Evolutionary conservation across 2,797 vertebrate genomes (phyloP).

Genomic region (Notamacropus eugenii): DNA sequence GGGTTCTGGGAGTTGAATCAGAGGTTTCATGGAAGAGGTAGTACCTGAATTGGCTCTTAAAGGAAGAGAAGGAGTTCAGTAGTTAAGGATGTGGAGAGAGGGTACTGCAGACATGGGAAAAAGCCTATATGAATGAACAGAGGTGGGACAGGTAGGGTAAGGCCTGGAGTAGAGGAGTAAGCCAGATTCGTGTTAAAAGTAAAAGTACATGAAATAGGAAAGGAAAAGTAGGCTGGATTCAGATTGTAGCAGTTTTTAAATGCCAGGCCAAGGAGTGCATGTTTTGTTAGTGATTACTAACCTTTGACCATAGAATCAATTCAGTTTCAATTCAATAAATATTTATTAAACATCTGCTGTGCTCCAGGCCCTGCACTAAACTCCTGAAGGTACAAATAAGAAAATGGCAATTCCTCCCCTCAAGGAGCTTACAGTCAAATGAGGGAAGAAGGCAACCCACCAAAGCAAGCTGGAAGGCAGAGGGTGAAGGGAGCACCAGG

Average conservation of each 20-base stretch:
- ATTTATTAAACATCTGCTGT: not conserved
- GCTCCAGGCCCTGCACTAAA: not conserved
- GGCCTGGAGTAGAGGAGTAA: not conserved
- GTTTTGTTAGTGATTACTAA: not conserved
- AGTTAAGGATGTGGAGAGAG: not conserved
- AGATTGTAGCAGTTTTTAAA: too few relatives aligned
- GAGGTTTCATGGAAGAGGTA: not conserved
- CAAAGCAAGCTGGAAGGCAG: not conserved
- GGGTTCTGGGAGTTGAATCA: not conserved
- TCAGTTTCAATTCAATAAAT: not conserved
- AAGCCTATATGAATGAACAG: not conserved
- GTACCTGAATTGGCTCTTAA: not conserved
- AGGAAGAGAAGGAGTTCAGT: not conserved
- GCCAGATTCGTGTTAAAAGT: too few relatives aligned
- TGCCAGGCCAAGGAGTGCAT: too few relatives aligned
- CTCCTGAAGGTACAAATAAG: not conserved
- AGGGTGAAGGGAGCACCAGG: not conserved
- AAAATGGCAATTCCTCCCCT: too few relatives aligned
- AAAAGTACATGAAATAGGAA: too few relatives aligned
- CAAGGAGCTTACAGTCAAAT: not conserved
- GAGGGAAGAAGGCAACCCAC: not conserved
- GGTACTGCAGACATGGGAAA: not conserved
- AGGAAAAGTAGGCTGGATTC: too few relatives aligned
- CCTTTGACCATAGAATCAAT: not conserved
- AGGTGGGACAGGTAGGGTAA: not conserved